Evolutionary conservation across 2,888 invertebrate species (phyloP), one percentile per base, ranked within the genome.

Genomic region (Melieria crassipennis): DNA sequence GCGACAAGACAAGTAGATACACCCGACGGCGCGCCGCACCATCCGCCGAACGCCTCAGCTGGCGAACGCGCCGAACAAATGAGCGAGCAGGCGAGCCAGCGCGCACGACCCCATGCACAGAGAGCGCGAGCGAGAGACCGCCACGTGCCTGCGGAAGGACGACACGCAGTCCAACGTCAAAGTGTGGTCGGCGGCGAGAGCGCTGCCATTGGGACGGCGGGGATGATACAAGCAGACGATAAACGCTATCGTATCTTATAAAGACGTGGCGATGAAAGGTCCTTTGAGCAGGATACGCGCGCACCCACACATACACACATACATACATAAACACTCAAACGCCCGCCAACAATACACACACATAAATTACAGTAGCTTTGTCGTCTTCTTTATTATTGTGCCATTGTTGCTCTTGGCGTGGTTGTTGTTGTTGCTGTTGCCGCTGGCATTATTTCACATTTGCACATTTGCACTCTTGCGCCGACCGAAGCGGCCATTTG

Each of bases 221-320:
- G 11, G 63, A 61, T 57, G 57, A 73, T 57, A 61, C 60, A 69
- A 61, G 71, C 56, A 46, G 55, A 56, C 55, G 68, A 70, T 47
- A 66, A 73, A 70, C 57, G 68, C 61, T 58, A 64, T 72, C 70
- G 73, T 71, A 71, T 66, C 69, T 74, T 74, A 71, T 71, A 72
- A 73, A 73, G 73, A 74, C 74, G 62, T 76, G 75, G 72, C 71
- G 75, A 70, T 72, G 73, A 76, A 75, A 75, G 75, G 73, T 75
- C 73, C 72, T 69, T 75, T 69, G 69, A 73, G 69, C 72, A 70
- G 57, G 70, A 61, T 50, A 70, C 11, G 45, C 50, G 16, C 7
- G 13, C 63, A 50, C 47, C 7, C 11, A 65, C 52, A 48, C 61
- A n/a, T n/a, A 66, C 16, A 66, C 57, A 68, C 60, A 63, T 13